A percentile compares a stretch with the other conserved stretches of the same genome.
These are phyloP conservation scores for Neogale vison DNA, from an alignment of 2,113 vertebrate genomes.

Conservation along the genomic window DNA sequence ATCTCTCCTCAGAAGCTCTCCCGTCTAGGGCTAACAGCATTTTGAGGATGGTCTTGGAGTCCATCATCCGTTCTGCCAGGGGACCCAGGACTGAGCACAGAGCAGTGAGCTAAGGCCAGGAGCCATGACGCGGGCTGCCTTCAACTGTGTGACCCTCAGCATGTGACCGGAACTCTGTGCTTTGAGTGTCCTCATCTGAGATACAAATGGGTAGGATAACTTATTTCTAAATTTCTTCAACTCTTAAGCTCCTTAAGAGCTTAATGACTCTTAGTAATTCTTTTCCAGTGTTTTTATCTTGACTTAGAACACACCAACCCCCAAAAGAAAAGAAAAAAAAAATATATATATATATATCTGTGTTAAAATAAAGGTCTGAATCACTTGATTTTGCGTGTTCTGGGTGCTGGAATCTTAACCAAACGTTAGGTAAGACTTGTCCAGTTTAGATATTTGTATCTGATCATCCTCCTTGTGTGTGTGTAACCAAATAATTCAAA, in stretches of 20 bases:
- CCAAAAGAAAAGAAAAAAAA: background rate
- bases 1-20: background rate
- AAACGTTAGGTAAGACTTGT: background rate
- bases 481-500: background rate
- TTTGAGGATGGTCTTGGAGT: background rate
- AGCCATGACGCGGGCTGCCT: background rate
- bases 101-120: too few relatives aligned
- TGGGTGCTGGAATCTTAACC: background rate
- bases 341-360: background rate
- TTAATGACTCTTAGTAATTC: background rate
- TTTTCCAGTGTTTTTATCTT: background rate
- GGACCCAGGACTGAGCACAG: background rate
- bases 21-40: background rate
- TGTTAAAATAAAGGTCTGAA: background rate
- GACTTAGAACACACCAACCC: background rate
- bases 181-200: background rate
- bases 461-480: background rate
- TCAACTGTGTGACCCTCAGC: background rate
- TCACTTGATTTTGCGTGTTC: background rate
- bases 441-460: background rate
- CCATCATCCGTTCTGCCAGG: background rate
- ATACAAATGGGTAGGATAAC: background rate
- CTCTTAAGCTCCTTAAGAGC: background rate
- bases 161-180: background rate
- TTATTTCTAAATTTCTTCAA: background rate